phyloP scores from a whole-genome alignment of 2,888 invertebrate species.

The Pammene fasciana region DNA sequence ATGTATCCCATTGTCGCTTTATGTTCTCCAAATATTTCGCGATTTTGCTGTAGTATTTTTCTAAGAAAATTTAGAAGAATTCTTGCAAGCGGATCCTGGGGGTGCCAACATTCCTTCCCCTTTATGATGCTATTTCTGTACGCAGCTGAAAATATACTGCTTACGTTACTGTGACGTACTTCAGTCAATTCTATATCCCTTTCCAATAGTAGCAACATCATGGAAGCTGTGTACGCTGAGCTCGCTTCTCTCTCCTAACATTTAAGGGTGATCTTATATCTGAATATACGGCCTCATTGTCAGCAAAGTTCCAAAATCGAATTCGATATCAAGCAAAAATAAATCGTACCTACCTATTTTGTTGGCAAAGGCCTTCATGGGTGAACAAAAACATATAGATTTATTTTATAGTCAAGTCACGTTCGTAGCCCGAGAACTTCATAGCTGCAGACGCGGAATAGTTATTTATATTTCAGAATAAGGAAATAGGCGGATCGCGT shows the following conservation, averaged over 20 bases:
- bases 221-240: slow-evolving; percentile 11
- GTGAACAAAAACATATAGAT: slow-evolving; percentile 48
- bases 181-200: slow-evolving; percentile 19
- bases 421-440: slow-evolving; percentile 45
- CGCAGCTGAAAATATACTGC: slow-evolving; percentile 4
- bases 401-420: slow-evolving; percentile 46
- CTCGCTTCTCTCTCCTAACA: neutral
- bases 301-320: slow-evolving; percentile 34
- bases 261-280: slow-evolving; percentile 10
- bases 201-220: neutral
- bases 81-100: slow-evolving; percentile 17
- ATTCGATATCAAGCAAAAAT: slow-evolving; percentile 37
- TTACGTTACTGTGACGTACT: slow-evolving; percentile 22
- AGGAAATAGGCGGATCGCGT: slow-evolving; percentile 40
- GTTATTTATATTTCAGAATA: slow-evolving; percentile 45
- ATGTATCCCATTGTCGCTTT: slow-evolving; percentile 11
- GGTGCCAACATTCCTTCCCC: slow-evolving; percentile 23
- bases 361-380: slow-evolving; percentile 44
- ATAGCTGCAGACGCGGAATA: slow-evolving; percentile 46
- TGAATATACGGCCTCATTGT: slow-evolving; percentile 20
- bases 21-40: slow-evolving; percentile 20
- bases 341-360: slow-evolving; percentile 47
- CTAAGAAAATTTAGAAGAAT: neutral
- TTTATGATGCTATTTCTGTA: slow-evolving; percentile 32
- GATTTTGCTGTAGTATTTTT: slow-evolving; percentile 21